Percentiles rank a stretch among this genome's conserved stretches.
Evolutionary conservation across 2,797 vertebrate genomes (phyloP).

Genomic region (Ctenochaetus hawaiiensis): DNA sequence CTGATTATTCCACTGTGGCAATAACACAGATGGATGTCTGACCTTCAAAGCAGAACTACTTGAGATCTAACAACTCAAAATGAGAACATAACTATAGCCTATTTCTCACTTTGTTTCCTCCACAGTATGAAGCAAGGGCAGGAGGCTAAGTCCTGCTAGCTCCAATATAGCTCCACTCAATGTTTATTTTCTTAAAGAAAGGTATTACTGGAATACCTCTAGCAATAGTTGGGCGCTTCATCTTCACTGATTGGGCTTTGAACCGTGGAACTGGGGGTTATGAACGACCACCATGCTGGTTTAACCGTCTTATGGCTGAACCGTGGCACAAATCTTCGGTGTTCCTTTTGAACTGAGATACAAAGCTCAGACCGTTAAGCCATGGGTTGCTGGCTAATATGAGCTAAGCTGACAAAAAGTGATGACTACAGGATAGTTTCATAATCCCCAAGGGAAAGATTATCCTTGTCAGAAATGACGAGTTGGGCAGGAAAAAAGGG

Average conservation of each 20-base stretch:
- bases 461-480: constrained; percentile 83
- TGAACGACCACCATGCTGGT: constrained; percentile 62
- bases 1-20: constrained; percentile 38
- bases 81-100: constrained; percentile 6
- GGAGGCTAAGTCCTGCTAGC: constrained; percentile 24
- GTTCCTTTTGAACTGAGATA: constrained; percentile 84
- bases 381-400: constrained; percentile 84
- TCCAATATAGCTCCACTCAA: constrained; percentile 37
- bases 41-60: constrained; percentile 44
- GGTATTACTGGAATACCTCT: constrained; percentile 57
- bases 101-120: constrained; percentile 26
- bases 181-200: constrained; percentile 46
- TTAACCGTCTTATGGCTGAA: constrained; percentile 77
- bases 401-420: constrained; percentile 85
- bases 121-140: constrained; percentile 30
- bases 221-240: constrained; percentile 62
- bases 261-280: constrained; percentile 45
- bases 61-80: constrained; percentile 5
- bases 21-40: constrained; percentile 52
- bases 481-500: constrained; percentile 68
- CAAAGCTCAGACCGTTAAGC: constrained; percentile 81
- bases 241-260: constrained; percentile 70
- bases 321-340: constrained; percentile 75
- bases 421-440: constrained; percentile 85
- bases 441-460: constrained; percentile 84